These are phyloP conservation scores for Frankliniella intonsa DNA, from an alignment of 2,888 invertebrate genomes.

Conservation along the genomic window DNA sequence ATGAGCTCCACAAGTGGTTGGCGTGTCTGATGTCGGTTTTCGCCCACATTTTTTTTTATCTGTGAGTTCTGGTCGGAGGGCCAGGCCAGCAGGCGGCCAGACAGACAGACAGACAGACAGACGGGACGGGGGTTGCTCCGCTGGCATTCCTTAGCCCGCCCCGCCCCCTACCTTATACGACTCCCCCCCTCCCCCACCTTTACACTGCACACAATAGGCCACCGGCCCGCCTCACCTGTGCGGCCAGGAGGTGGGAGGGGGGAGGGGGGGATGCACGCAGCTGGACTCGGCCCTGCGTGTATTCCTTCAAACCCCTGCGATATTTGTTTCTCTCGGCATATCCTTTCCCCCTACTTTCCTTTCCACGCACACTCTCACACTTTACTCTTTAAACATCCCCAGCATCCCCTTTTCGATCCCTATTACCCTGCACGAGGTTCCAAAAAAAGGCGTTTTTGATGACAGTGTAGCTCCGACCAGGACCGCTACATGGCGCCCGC, in stretches of 20 bases:
- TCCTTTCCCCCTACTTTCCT: too few species aligned
- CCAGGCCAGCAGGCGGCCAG: background rate
- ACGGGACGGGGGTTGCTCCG: background rate
- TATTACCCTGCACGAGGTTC: too few species aligned
- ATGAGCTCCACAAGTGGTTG: constrained; percentile 13
- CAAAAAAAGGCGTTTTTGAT: too few species aligned
- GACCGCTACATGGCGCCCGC: too few species aligned
- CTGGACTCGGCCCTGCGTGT: too few species aligned
- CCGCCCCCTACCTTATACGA: constrained; percentile 10
- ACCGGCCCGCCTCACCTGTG: constrained; percentile 5
- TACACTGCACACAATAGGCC: constrained; percentile 10
- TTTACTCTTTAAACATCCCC: too few species aligned
- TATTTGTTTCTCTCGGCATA: too few species aligned
- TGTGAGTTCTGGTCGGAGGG: background rate
- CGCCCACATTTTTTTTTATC: constrained; percentile 20
- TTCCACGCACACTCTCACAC: too few species aligned
- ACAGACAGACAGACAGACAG: background rate
- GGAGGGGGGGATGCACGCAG: too few species aligned
- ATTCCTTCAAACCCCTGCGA: too few species aligned
- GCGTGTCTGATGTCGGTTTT: constrained; percentile 24
- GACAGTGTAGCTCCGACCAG: too few species aligned
- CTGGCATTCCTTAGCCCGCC: constrained; percentile 3
- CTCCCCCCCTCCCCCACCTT: background rate
- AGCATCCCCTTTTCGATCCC: too few species aligned
- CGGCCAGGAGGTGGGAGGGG: background rate